Conservation (phyloP, 2,888 invertebrate species). For the Idaea straminata region DNA sequence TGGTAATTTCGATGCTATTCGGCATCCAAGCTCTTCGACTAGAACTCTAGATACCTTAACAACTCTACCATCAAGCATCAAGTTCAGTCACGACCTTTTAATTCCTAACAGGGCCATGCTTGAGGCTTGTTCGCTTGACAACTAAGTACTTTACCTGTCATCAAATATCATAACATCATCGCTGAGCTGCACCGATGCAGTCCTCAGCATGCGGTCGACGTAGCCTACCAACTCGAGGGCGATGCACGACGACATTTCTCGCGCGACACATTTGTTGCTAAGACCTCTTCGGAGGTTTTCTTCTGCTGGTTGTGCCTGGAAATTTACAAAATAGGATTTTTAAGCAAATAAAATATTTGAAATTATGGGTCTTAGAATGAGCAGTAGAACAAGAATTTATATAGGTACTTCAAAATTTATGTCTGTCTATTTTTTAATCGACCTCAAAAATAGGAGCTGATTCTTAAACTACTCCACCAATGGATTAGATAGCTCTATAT, state of each 20-base stretch:
- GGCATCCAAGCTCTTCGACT: too few species aligned
- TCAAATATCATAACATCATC: constrained; percentile 88
- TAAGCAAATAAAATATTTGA: neutral
- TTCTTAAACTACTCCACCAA: too few species aligned
- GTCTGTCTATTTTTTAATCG: too few species aligned
- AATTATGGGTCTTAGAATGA: neutral
- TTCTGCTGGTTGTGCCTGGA: constrained; percentile 75
- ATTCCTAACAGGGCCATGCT: too few species aligned
- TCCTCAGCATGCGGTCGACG: constrained; percentile 89
- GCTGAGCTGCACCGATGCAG: constrained; percentile 87
- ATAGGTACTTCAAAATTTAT: too few species aligned
- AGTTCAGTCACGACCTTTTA: too few species aligned
- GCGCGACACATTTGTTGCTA: constrained; percentile 87
- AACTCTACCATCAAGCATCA: too few species aligned
- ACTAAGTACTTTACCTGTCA: constrained; percentile 70
- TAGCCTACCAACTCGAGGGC: constrained; percentile 91
- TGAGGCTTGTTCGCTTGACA: constrained; percentile 4
- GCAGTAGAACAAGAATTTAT: neutral
- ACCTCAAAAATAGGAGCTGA: too few species aligned
- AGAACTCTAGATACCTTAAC: too few species aligned
- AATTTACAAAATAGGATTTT: constrained; percentile 18
- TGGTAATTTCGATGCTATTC: too few species aligned
- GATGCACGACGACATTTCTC: constrained; percentile 90
- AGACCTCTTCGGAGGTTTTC: constrained; percentile 87
- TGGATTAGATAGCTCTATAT: too few species aligned